Base-by-base conservation (phyloP, 2,113 vertebrate genomes). In the Hippocampus guttulatus region DNA sequence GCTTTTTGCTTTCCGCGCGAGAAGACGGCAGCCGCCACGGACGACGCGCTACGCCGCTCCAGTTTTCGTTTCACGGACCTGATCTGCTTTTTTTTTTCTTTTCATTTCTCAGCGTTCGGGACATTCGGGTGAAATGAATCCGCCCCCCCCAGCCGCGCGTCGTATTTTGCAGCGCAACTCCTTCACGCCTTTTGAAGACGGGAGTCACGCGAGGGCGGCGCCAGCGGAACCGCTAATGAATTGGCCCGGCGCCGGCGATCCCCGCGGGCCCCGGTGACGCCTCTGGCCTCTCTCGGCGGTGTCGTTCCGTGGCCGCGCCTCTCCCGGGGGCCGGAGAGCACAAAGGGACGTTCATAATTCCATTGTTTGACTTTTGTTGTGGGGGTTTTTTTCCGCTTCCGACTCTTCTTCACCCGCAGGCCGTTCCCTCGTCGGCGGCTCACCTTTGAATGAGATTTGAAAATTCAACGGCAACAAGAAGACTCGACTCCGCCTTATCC, bases 171-270 rank as follows among this genome's bases (percentile, higher is more conserved):
- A 84, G 75, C 69, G 64, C 16, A 41, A 73, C 52, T 66, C 41
- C 10, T 43, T 87, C 80, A 78, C 88, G 87, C 88, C 88, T 91
- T 86, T 85, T 75, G 68, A 83, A 88, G 89, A 77, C 75, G 78
- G 81, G 78, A 76, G 68, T 71, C 61, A 81, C 69, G 57, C 2
- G 12, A 73, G 77, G 71, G 64, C 41, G 45, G 69, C 43, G 69
- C 64, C 51, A 71, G 74, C 64, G 70, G 67, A 85, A 60, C 75
- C 88, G 90, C 80, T 91, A 92, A 91, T 89, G 78, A 89, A 91
- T 92, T 90, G 86, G 85, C 78, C 49, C 61, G 30, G 79, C 77
- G 76, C 77, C 69, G 85, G 75, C 74, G 73, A 86, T 83, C 67
- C 75, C 84, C 79, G 69, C 58, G 74, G 71, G 81, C 85, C 83